Evolutionary conservation across 2,797 vertebrate species (phyloP).

Genomic region (Leucoraja ocellata): DNA sequence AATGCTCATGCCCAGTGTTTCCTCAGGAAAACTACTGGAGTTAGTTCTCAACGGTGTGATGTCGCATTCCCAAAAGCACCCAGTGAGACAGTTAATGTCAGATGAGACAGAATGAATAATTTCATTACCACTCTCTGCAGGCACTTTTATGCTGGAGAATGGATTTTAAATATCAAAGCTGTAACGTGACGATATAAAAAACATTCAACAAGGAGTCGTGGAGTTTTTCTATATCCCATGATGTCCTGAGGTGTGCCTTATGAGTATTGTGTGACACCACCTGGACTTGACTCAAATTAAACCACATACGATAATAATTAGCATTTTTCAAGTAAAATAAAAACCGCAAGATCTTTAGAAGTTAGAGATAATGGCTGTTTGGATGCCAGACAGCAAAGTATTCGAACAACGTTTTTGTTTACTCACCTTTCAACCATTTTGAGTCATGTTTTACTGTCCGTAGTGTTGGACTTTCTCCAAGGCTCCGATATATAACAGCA

Average conservation of each 20-base stretch:
- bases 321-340: not conserved
- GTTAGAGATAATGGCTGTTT: not conserved
- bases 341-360: not conserved
- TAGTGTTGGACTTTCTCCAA: constrained; percentile 93
- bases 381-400: not conserved
- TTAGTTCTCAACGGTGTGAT: not conserved
- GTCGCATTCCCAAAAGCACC: not conserved
- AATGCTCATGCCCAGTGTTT: not conserved
- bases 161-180: not conserved
- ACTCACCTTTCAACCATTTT: constrained; percentile 96
- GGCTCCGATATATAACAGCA: constrained; percentile 95
- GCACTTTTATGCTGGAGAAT: not conserved
- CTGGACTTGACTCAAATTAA: not conserved
- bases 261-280: not conserved
- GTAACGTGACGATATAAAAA: not conserved
- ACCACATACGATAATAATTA: not conserved
- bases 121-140: not conserved
- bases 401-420: constrained; percentile 39
- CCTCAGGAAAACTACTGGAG: not conserved
- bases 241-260: not conserved
- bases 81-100: not conserved
- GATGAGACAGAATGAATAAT: not conserved
- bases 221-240: not conserved
- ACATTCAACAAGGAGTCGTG: not conserved
- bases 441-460: constrained; percentile 98